Base-by-base conservation (phyloP, 2,888 invertebrate species). In the Cephus sareptanus region DNA sequence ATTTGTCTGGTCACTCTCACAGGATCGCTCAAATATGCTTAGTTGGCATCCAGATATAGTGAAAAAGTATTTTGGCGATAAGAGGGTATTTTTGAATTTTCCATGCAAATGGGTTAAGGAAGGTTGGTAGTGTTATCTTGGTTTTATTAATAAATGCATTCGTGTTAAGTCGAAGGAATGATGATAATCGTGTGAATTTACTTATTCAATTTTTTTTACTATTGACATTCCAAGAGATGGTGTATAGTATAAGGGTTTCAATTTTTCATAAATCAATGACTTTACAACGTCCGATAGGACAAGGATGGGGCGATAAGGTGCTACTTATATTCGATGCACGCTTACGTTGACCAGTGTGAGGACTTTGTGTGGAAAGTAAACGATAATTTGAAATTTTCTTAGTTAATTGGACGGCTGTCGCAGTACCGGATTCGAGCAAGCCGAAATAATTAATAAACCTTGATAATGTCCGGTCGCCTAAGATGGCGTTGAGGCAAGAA, bases 401-500 rank as follows among this genome's bases (percentile, higher is more conserved):
- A 56, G 40, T 56, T 56, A 56, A 56, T 56, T 56, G 40, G 40
- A 56, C 23, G 40, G 40, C 40, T 56, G 40, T 23, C 40, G 40
- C 40, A 56, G 40, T 56, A 56, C 40, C 40, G 40, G 40, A 56
- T 56, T 56, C 40, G 40, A 56, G 40, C 23, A 15, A 56, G 40
- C 23, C 40, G 40, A 56, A 34, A 74, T 34, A 74, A 74, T 74
- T 56, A 34, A 34, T 15, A 56, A 81, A 81, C 80, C 76, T 71
- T 80, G 76, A 85, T 86, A 86, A 88, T 89, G 88, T 89, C 87
- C 80, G 75, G 80, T 79, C 82, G 82, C 80, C 88, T 88, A 89
- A 89, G 89, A 89, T 90, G 90, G 90, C 90, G 90, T 88, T 86
- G 88, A 86, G 85, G 86, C 89, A 87, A 89, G 89, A 89, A 89